Conservation (phyloP, 2,113 vertebrate genomes). For the Litocranius walleri region DNA sequence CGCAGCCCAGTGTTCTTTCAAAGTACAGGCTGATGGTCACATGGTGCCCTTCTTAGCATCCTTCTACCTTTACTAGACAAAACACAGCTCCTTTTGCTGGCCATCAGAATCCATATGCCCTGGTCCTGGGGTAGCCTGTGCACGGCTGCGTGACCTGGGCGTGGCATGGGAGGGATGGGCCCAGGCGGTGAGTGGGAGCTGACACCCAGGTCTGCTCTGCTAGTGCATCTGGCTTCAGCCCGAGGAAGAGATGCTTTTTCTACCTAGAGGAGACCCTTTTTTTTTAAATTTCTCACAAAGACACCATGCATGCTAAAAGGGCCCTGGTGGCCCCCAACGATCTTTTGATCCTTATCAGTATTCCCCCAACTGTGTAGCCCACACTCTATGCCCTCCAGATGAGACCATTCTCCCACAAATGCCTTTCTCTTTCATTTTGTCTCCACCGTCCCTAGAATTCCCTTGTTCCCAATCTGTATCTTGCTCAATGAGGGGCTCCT, state of each 20-base stretch:
- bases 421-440: not conserved
- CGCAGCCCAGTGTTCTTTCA: not conserved
- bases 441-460: not conserved
- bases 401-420: not conserved
- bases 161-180: not conserved
- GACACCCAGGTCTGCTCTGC: not conserved
- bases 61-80: not conserved
- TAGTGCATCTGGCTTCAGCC: not conserved
- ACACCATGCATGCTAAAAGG: no score
- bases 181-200: not conserved
- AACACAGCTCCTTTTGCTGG: not conserved
- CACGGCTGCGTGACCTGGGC: not conserved
- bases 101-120: not conserved
- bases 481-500: not conserved
- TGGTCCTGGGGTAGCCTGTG: not conserved
- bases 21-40: not conserved
- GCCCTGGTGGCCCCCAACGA: not conserved
- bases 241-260: not conserved
- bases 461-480: not conserved
- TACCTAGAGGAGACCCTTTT: not conserved
- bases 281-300: not conserved
- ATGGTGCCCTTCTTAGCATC: not conserved
- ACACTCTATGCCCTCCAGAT: not conserved
- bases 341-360: not conserved
- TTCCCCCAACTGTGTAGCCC: not conserved